Base-by-base conservation (phyloP, 2,797 vertebrate genomes). In the Pteropus rufus region DNA sequence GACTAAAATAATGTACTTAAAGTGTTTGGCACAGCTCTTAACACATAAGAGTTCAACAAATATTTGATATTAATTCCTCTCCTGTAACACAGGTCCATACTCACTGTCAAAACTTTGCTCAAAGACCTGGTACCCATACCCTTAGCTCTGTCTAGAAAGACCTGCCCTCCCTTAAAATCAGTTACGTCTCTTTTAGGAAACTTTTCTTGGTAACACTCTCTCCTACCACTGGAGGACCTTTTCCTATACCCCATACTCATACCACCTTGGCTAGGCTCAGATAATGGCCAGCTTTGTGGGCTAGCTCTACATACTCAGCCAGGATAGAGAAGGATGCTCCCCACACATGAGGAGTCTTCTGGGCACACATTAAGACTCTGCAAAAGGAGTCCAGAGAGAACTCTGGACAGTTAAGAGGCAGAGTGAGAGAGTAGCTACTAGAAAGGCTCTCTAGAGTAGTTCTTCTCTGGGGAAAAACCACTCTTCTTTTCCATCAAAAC, bases 1-100 rank as follows among this genome's bases (percentile, higher is more conserved):
- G 69, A 54, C 41, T 72, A 85, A 94, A 12, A 92, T 76, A 94
- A 95, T 54, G n/a, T 2, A 67, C 39, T 76, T 46, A 29, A 87
- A 70, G 29, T 77, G 65, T 70, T 44, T 91, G 56, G 34, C 69
- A 93, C 0, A 94, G 54, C 36, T 31, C 18, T 58, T 72, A 60
- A n/a, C 26, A 90, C 39, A 75, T n/a, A 80, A 36, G 41, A 94
- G 29, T 39, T 89, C 49, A 88, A 97, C 12, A 93, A 94, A 94
- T 58, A 97, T 52, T 62, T 88, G 8, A 56, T 49, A 70, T 70
- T 83, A 89, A 87, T 73, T 73, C 34, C 36, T 87, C 75, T 94
- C 65, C 64, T 90, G 24, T 41, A 70, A 26, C 88, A 83, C 0
- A 83, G 52, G 41, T 7, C 3, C 41, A 85, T 21, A 39, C 10